These are phyloP conservation scores for Microhierax caerulescens DNA, from an alignment of 2,797 vertebrate species.

Conservation along the genomic window DNA sequence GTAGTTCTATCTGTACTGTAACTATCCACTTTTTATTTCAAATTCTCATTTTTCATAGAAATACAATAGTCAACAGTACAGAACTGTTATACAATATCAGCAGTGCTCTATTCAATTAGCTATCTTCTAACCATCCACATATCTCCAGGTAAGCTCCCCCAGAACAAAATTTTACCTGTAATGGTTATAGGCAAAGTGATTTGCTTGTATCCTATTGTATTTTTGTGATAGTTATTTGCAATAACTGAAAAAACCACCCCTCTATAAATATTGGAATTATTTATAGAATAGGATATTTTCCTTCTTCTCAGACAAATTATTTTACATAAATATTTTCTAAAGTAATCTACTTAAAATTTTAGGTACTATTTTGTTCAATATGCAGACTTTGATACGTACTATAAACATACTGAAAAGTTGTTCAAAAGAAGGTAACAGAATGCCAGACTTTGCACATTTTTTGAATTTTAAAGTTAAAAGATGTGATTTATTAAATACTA, in stretches of 20 bases:
- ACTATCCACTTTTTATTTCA: neutral
- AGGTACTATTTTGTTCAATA: neutral
- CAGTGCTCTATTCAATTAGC: neutral
- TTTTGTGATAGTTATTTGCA: neutral
- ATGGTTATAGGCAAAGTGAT: neutral
- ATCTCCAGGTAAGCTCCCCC: neutral
- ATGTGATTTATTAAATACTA: neutral
- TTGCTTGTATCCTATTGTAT: neutral
- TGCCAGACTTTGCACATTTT: neutral
- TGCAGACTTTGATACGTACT: neutral
- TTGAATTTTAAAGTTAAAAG: neutral
- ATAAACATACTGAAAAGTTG: neutral
- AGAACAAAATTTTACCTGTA: neutral
- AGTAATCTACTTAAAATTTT: neutral
- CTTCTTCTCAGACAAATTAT: neutral
- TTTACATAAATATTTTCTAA: neutral
- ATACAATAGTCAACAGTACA: neutral
- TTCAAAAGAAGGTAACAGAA: neutral
- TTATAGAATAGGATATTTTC: neutral
- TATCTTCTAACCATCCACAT: neutral
- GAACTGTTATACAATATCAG: neutral
- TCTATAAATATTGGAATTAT: neutral
- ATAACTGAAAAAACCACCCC: neutral
- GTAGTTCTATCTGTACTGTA: neutral
- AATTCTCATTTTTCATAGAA: neutral